Conservation (phyloP, 1,140 invertebrate genomes). For the Listronotus bonariensis region DNA sequence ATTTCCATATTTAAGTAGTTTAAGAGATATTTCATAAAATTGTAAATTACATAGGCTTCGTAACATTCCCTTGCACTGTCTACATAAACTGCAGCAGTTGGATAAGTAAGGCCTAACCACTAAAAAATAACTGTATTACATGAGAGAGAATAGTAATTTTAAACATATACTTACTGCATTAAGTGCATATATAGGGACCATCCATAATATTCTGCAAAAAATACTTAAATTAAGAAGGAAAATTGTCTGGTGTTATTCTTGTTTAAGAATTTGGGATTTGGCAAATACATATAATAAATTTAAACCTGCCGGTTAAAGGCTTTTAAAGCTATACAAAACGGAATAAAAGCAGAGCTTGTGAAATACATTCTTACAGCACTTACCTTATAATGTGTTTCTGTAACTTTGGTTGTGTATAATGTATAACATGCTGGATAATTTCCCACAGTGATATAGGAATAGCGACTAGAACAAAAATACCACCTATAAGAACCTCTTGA, state of each 20-base stretch:
- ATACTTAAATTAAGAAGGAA: too few relatives aligned
- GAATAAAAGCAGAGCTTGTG: too few relatives aligned
- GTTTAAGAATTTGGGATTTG: too few relatives aligned
- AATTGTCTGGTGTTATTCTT: constrained; percentile 18
- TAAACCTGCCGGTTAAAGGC: too few relatives aligned
- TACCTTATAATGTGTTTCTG: constrained; percentile 95
- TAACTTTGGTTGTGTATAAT: constrained; percentile 90
- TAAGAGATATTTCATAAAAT: constrained; percentile 94
- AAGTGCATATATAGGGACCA: constrained; percentile 95
- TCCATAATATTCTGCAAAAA: constrained; percentile 88
- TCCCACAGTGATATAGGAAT: constrained; percentile 93
- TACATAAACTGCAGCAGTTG: constrained; percentile 85
- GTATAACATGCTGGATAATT: constrained; percentile 90
- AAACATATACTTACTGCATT: constrained; percentile 78
- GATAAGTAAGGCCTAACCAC: constrained; percentile 84
- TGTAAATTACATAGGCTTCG: constrained; percentile 96
- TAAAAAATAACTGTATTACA: constrained; percentile 49
- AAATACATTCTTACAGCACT: constrained; percentile 31
- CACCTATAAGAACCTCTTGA: constrained; percentile 82
- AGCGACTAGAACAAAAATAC: constrained; percentile 87
- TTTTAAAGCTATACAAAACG: too few relatives aligned
- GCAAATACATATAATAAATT: too few relatives aligned
- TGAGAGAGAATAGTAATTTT: too few relatives aligned
- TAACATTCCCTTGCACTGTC: constrained; percentile 94
- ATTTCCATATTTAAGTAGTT: constrained; percentile 86